Evolutionary conservation across 2,113 vertebrate genomes (phyloP).

Genomic region (Oreochromis spilurus): DNA sequence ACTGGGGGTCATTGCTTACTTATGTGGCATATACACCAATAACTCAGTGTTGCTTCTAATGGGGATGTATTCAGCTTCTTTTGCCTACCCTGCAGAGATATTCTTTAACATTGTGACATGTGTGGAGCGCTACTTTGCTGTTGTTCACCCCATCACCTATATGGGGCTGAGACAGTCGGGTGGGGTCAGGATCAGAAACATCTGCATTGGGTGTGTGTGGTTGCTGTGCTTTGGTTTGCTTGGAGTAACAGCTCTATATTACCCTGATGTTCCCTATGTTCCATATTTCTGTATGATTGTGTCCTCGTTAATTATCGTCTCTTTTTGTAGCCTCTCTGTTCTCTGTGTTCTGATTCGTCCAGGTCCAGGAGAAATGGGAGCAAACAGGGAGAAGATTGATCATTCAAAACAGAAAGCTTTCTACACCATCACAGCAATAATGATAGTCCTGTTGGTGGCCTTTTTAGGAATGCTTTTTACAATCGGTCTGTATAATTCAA

Average conservation of each 20-base stretch:
- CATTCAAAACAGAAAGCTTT: background rate
- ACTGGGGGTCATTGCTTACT: background rate
- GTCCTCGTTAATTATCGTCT: rapidly evolving
- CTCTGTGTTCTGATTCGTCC: background rate
- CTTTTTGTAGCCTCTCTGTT: background rate
- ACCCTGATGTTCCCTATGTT: background rate
- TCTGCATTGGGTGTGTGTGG: background rate
- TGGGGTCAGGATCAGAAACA: background rate
- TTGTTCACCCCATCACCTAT: background rate
- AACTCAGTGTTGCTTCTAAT: background rate
- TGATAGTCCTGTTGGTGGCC: rapidly evolving
- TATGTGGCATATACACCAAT: background rate
- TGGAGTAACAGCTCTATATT: background rate
- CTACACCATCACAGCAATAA: background rate
- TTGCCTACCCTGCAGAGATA: background rate
- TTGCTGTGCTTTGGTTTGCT: background rate
- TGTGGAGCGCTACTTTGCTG: background rate
- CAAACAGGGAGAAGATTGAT: background rate
- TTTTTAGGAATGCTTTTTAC: background rate
- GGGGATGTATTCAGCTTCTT: background rate
- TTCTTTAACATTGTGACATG: background rate
- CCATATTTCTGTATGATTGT: background rate
- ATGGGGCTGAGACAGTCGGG: background rate
- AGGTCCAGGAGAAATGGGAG: no score
- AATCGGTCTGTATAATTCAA: background rate